A percentile compares a stretch with the other conserved stretches of the same genome.
These are phyloP conservation scores for Zaprionus lachaisei DNA, from an alignment of 1,140 invertebrate species.

Conservation along the genomic window DNA sequence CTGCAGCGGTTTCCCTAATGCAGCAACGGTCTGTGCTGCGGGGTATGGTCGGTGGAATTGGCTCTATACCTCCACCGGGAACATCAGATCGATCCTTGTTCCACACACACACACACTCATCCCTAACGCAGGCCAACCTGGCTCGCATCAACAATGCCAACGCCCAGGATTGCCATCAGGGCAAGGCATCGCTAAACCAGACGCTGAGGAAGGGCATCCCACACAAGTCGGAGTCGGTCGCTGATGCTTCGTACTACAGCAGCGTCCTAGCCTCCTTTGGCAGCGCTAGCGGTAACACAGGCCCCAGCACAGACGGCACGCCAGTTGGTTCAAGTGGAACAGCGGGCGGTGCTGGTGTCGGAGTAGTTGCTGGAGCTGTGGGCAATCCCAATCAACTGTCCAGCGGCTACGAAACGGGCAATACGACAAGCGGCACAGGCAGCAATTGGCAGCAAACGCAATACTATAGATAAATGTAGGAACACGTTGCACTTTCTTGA, in stretches of 20 bases:
- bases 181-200: conserved; percentile 77
- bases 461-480: conserved; percentile 58
- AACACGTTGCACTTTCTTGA: conserved; percentile 15
- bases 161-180: conserved; percentile 81
- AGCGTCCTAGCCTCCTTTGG: conserved; percentile 78
- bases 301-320: background rate
- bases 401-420: conserved; percentile 41
- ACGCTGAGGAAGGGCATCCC: conserved; percentile 68
- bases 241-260: conserved; percentile 81
- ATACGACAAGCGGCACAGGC: conserved; percentile 26
- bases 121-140: conserved; percentile 75
- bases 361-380: background rate
- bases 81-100: conserved; percentile 41
- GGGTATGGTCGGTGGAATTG: conserved; percentile 55
- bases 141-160: conserved; percentile 80
- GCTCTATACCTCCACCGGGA: conserved; percentile 74
- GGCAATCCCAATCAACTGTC: conserved; percentile 31
- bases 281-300: conserved; percentile 34
- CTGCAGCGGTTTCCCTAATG: conserved; percentile 21
- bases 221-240: conserved; percentile 75
- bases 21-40: conserved; percentile 47
- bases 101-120: conserved; percentile 71
- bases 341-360: conserved; percentile 21
- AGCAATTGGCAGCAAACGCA: conserved; percentile 64
- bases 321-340: conserved; percentile 16